These are phyloP conservation scores for Caenorhabditis sp. DNA, from an alignment of 2,888 invertebrate species.

Conservation along the genomic window DNA sequence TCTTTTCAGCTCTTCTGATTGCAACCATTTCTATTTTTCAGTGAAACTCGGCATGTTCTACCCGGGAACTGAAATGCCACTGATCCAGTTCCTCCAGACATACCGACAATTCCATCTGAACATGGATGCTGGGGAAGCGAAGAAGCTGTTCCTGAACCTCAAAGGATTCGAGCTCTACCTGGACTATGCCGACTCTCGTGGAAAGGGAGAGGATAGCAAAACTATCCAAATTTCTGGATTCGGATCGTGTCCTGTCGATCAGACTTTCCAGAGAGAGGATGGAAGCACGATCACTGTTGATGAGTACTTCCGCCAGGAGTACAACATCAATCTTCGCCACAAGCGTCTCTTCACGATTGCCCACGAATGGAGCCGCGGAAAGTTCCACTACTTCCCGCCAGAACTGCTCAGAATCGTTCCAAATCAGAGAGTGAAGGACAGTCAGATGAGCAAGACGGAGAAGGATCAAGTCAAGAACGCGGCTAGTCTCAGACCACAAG, in stretches of 20 bases:
- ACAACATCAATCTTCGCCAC: background rate
- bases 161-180: background rate
- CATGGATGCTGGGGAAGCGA: background rate
- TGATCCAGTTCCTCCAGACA: background rate
- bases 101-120: background rate
- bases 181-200: background rate
- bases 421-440: conserved; percentile 13
- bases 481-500: background rate
- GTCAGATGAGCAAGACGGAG: background rate
- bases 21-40: no score
- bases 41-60: conserved; percentile 21
- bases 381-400: conserved; percentile 15
- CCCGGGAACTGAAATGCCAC: background rate
- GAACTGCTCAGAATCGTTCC: background rate
- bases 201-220: background rate
- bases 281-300: background rate
- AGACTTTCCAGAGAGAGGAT: background rate
- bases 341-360: conserved; percentile 9
- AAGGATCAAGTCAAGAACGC: background rate
- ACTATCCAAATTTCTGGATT: conserved; percentile 5
- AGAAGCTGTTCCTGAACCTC: background rate
- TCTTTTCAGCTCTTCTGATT: no score
- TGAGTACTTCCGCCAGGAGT: background rate
- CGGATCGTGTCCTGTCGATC: background rate
- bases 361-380: background rate